A percentile compares a stretch with the other conserved stretches of the same genome.
phyloP scores from a whole-genome alignment of 2,888 invertebrate genomes.

The Phyto melanocephala region DNA sequence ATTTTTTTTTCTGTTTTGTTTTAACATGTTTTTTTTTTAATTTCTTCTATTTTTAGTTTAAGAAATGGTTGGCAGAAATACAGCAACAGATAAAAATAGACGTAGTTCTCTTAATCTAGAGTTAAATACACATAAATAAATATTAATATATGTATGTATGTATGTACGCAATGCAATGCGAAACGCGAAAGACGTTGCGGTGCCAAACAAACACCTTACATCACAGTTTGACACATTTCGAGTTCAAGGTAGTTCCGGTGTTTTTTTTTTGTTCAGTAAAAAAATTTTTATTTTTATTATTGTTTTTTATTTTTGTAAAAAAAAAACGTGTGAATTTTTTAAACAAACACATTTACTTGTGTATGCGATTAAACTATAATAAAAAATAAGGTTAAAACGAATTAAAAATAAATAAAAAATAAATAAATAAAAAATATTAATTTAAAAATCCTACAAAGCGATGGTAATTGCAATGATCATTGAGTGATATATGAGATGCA shows the following conservation, averaged over 20 bases:
- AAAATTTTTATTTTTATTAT: not conserved
- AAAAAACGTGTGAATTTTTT: conserved; percentile 52
- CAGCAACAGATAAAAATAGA: not conserved
- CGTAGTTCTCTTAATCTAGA: not conserved
- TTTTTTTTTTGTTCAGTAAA: not conserved
- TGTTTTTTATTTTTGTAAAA: not conserved
- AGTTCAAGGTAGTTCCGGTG: conserved; percentile 64
- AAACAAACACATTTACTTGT: not conserved
- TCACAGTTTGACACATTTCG: conserved; percentile 37
- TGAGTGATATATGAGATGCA: no score
- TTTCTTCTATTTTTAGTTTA: not conserved
- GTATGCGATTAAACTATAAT: not conserved
- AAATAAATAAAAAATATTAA: no score
- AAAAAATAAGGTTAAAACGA: not conserved
- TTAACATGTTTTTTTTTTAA: not conserved
- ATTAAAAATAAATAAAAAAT: no score
- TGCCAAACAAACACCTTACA: not conserved
- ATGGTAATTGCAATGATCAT: not conserved
- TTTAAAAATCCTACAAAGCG: not conserved
- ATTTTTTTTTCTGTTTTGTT: conserved; percentile 2
- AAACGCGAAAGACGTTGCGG: not conserved
- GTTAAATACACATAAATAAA: no score
- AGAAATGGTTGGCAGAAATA: conserved; percentile 7
- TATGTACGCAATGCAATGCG: not conserved
- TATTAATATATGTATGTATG: no score